phyloP scores from a whole-genome alignment of 2,113 vertebrate species.

The Brienomyrus brachyistius region DNA sequence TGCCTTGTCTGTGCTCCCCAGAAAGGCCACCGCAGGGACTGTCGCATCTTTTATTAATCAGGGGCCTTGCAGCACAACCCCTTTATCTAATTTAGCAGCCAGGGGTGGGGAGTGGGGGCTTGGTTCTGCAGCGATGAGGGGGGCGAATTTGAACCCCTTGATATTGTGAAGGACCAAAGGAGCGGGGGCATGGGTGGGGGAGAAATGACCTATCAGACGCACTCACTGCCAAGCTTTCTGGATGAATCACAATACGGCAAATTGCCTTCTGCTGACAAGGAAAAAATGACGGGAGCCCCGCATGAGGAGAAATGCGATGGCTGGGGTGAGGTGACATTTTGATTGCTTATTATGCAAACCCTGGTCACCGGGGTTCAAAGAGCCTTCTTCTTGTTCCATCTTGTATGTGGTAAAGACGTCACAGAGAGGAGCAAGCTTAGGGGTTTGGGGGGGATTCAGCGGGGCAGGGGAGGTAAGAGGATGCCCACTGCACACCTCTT shows the following conservation, averaged over 20 bases:
- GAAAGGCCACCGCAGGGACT: slow-evolving; percentile 58
- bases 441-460: not conserved
- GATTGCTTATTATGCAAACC: slow-evolving; percentile 73
- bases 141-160: slow-evolving; percentile 12
- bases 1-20: slow-evolving; percentile 38
- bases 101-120: slow-evolving; percentile 13
- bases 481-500: not conserved
- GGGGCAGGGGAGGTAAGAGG: not conserved
- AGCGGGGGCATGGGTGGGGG: slow-evolving; percentile 1
- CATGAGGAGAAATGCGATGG: slow-evolving; percentile 57
- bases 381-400: not conserved
- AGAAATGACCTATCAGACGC: slow-evolving; percentile 59
- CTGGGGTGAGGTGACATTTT: slow-evolving; percentile 70
- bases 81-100: slow-evolving; percentile 76
- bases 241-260: slow-evolving; percentile 74
- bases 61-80: slow-evolving; percentile 51
- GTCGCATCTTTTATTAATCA: slow-evolving; percentile 77
- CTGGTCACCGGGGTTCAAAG: slow-evolving; percentile 52
- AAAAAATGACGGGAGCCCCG: slow-evolving; percentile 60
- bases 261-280: slow-evolving; percentile 75
- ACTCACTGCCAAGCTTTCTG: slow-evolving; percentile 63
- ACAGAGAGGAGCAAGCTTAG: not conserved
- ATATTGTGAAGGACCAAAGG: not conserved
- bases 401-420: not conserved
- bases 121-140: not conserved